Evolutionary conservation across 2,888 invertebrate genomes (phyloP).

Genomic region (Andrena chrysosceles): DNA sequence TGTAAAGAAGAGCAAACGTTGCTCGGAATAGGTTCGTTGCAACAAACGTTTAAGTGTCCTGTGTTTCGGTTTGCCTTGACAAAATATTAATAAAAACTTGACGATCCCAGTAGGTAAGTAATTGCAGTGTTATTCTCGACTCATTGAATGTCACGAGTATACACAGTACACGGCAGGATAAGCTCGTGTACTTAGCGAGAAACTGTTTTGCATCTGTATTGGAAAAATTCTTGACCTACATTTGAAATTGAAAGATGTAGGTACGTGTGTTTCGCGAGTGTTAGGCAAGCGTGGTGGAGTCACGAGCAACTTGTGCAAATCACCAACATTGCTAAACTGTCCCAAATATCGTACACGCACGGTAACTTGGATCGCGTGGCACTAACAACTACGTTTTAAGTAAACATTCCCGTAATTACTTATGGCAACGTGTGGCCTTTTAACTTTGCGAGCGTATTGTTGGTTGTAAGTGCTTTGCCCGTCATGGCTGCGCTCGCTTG

Average conservation of each 20-base stretch:
- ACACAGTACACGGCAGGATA: too few relatives aligned
- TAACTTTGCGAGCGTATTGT: slow-evolving; percentile 42
- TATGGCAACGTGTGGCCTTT: slow-evolving; percentile 24
- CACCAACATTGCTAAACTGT: neutral
- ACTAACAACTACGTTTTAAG: slow-evolving; percentile 25
- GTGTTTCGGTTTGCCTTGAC: neutral
- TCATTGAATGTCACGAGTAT: too few relatives aligned
- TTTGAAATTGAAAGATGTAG: neutral
- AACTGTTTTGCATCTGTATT: too few relatives aligned
- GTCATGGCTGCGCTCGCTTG: slow-evolving; percentile 53
- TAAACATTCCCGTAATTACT: slow-evolving; percentile 44
- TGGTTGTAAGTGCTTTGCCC: slow-evolving; percentile 28
- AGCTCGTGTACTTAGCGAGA: too few relatives aligned
- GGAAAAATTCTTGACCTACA: neutral
- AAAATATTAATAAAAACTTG: neutral
- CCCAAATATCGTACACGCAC: neutral
- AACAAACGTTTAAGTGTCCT: neutral
- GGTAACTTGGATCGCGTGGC: slow-evolving; percentile 8
- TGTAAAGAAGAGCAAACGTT: slow-evolving; percentile 23
- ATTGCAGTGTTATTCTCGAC: too few relatives aligned
- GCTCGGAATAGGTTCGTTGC: slow-evolving; percentile 3
- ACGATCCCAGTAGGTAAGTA: neutral
- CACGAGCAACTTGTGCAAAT: neutral
- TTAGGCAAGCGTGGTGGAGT: neutral
- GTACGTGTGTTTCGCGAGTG: neutral